Percentiles rank a stretch among this genome's conserved stretches.
Evolutionary conservation across 2,113 vertebrate genomes (phyloP).

Genomic region (Rousettus leschenaultii): DNA sequence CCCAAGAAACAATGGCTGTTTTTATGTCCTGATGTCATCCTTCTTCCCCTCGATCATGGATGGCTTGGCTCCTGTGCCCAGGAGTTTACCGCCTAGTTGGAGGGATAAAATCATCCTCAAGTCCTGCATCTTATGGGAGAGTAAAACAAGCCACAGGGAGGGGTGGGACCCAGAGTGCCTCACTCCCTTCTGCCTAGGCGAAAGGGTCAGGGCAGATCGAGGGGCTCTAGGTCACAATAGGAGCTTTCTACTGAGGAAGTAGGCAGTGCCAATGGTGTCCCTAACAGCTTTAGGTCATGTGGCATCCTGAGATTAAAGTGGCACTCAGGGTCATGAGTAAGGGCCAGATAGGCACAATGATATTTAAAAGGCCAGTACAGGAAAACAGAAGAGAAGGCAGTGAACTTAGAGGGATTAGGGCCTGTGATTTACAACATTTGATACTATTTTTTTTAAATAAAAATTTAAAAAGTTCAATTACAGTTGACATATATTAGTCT

Average conservation of each 20-base stretch:
- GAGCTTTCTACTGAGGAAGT: neutral
- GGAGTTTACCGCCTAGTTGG: neutral
- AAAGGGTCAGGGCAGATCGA: neutral
- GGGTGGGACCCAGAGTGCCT: too few relatives aligned
- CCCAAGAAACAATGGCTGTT: neutral
- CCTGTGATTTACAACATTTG: neutral
- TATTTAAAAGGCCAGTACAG: neutral
- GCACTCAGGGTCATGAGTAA: neutral
- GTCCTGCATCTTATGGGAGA: neutral
- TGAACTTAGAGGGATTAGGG: neutral
- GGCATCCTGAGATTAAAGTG: neutral
- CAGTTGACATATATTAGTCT: neutral
- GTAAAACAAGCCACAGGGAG: neutral
- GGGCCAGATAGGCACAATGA: neutral
- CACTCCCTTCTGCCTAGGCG: neutral
- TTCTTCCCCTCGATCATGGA: neutral
- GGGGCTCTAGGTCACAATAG: neutral
- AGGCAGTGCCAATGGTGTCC: accelerated
- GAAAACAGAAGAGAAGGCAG: neutral
- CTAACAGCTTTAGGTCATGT: too few relatives aligned
- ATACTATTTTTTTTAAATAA: neutral
- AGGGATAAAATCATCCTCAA: neutral
- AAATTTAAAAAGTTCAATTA: neutral
- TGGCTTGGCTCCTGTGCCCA: neutral
- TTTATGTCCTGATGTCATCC: neutral